Percentiles rank a stretch among this genome's conserved stretches.
These are phyloP conservation scores for Chaenocephalus aceratus DNA, from an alignment of 2,113 vertebrate genomes.

Conservation along the genomic window DNA sequence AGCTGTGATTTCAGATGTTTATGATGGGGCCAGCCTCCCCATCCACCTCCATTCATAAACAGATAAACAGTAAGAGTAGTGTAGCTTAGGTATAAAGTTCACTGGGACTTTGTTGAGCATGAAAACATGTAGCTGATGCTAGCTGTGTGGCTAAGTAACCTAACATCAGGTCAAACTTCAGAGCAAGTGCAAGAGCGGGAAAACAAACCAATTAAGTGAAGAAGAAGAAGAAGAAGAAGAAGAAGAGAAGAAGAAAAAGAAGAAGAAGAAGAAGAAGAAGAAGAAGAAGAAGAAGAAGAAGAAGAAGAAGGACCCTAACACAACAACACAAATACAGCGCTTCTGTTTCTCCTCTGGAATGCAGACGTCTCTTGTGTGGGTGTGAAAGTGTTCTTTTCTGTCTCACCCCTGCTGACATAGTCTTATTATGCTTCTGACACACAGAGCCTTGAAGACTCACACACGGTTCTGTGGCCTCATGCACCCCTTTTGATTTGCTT, in stretches of 20 bases:
- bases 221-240: neutral
- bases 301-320: conserved; percentile 1
- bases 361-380: conserved; percentile 16
- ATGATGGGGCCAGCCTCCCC: too few relatives aligned
- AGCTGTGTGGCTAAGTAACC: conserved; percentile 5
- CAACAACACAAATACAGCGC: conserved; percentile 5
- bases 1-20: too few relatives aligned
- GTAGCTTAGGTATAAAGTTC: neutral
- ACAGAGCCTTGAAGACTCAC: conserved; percentile 15
- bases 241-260: too few relatives aligned
- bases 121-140: neutral
- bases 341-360: conserved; percentile 4
- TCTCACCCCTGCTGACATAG: conserved; percentile 23
- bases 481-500: neutral
- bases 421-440: conserved; percentile 7
- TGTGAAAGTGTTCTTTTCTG: conserved; percentile 2
- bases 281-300: too few relatives aligned
- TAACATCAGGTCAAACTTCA: neutral
- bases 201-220: conserved; percentile 24
- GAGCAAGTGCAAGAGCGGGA: neutral
- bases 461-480: neutral
- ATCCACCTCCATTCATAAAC: too few relatives aligned
- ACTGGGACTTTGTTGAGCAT: neutral
- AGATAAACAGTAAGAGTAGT: neutral
- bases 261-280: too few relatives aligned